phyloP scores from a whole-genome alignment of 2,888 invertebrate species.

The Lapara coniferarum region DNA sequence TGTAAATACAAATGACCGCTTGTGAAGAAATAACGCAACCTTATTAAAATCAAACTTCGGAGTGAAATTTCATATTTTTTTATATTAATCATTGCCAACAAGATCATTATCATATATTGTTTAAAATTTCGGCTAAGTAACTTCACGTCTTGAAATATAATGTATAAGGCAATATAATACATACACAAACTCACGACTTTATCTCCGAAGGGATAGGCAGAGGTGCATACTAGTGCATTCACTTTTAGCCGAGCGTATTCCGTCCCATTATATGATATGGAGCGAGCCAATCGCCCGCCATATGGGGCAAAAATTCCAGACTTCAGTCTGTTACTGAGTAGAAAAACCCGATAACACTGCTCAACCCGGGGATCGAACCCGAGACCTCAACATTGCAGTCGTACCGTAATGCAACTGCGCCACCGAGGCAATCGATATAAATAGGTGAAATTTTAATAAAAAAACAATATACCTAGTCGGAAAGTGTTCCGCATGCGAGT shows the following conservation, averaged over 20 bases:
- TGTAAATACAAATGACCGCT: background rate
- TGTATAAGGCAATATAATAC: constrained; percentile 41
- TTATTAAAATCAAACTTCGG: background rate
- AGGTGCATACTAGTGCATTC: no score
- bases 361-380: no score
- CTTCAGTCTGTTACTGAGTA: no score
- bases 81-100: constrained; percentile 9
- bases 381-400: no score
- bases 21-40: background rate
- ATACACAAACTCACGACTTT: no score
- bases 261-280: no score
- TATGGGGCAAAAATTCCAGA: no score
- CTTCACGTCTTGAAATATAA: constrained; percentile 35
- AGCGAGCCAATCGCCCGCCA: no score
- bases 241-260: no score
- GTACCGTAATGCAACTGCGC: no score
- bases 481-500: constrained; percentile 52
- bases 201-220: no score
- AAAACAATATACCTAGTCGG: constrained; percentile 49
- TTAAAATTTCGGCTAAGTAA: constrained; percentile 29
- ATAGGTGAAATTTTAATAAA: constrained; percentile 49
- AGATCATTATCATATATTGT: background rate
- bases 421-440: constrained; percentile 31
- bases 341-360: no score
- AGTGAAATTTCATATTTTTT: background rate